Evolutionary conservation across 2,797 vertebrate species (phyloP).

Genomic region (Tympanoctomys barrerae): DNA sequence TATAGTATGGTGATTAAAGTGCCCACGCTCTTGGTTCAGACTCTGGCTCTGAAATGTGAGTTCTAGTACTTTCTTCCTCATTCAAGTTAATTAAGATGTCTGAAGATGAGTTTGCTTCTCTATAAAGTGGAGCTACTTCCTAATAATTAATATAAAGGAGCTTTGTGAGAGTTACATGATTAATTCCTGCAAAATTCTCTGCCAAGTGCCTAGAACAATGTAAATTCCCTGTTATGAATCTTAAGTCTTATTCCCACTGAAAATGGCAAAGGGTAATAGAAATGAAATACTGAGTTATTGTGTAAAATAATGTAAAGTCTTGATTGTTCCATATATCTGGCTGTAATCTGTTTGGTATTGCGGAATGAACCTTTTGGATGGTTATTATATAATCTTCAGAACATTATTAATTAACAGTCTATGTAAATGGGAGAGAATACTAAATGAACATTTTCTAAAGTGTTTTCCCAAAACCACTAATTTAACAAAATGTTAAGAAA

Average conservation of each 20-base stretch:
- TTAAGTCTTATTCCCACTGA: not conserved
- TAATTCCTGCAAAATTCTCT: constrained; percentile 24
- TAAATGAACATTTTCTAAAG: constrained; percentile 19
- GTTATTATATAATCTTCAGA: not conserved
- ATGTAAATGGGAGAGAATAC: constrained; percentile 7
- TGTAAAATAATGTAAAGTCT: constrained; percentile 22
- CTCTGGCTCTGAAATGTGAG: not conserved
- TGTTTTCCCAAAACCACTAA: not conserved
- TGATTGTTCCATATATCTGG: constrained; percentile 1
- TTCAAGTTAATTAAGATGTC: constrained; percentile 35
- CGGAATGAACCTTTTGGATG: not conserved
- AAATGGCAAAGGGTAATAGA: constrained; percentile 45
- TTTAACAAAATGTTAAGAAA: constrained; percentile 31
- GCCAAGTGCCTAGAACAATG: not conserved
- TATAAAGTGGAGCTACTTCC: constrained; percentile 45
- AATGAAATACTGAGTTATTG: constrained; percentile 52
- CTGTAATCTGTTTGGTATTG: constrained; percentile 43
- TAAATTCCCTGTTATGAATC: constrained; percentile 20
- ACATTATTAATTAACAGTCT: constrained; percentile 8
- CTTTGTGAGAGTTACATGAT: not conserved
- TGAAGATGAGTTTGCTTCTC: constrained; percentile 58
- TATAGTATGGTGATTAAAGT: not conserved
- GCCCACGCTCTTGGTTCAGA: not conserved
- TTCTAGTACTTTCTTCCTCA: not conserved
- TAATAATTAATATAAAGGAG: not conserved